Conservation (phyloP, 1,140 invertebrate genomes). For the Cylas formicarius region DNA sequence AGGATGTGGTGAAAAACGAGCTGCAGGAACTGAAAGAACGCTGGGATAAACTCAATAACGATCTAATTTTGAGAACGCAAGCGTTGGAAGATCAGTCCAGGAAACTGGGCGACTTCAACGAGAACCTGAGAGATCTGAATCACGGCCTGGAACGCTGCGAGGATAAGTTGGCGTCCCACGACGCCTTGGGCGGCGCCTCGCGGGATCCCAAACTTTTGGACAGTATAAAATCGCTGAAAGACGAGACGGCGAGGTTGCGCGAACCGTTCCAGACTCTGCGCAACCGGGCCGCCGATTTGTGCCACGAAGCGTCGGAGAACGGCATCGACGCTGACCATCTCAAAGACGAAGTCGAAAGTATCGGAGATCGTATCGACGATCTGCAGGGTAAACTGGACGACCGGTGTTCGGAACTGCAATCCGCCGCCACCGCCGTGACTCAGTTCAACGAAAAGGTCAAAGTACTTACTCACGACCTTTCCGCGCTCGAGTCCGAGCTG, state of each 20-base stretch:
- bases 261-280: constrained; percentile 62
- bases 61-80: constrained; percentile 57
- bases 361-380: constrained; percentile 71
- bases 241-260: constrained; percentile 66
- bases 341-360: constrained; percentile 66
- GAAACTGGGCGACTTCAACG: constrained; percentile 76
- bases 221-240: constrained; percentile 67
- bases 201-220: constrained; percentile 77
- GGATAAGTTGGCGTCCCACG: constrained; percentile 75
- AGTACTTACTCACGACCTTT: constrained; percentile 63
- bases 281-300: constrained; percentile 65
- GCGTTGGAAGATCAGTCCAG: constrained; percentile 78
- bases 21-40: constrained; percentile 70
- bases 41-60: constrained; percentile 87
- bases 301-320: constrained; percentile 58
- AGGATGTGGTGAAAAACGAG: constrained; percentile 79
- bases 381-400: constrained; percentile 71
- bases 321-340: constrained; percentile 68
- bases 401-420: constrained; percentile 72
- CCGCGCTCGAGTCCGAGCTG: constrained; percentile 74
- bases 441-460: constrained; percentile 85
- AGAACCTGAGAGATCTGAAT: constrained; percentile 74
- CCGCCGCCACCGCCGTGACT: constrained; percentile 76
- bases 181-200: constrained; percentile 67
- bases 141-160: constrained; percentile 79